Evolutionary conservation across 1,140 invertebrate species (phyloP).

Genomic region (Drosophila leontia): DNA sequence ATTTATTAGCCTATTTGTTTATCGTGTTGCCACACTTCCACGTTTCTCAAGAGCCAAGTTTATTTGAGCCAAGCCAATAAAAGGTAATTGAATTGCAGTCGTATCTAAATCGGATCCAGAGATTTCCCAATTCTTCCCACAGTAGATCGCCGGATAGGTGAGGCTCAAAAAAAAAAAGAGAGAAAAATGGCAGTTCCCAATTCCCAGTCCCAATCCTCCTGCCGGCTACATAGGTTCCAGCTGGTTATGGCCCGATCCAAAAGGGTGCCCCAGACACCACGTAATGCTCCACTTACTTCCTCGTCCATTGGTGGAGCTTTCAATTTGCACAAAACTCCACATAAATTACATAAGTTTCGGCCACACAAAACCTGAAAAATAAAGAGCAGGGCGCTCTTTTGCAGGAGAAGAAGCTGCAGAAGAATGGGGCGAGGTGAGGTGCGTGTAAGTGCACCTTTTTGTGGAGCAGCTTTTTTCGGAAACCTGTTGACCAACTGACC

Average conservation of each 20-base stretch:
- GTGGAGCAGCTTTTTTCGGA: conserved; percentile 46
- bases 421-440: conserved; percentile 20
- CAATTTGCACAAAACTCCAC: conserved; percentile 82
- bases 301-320: conserved; percentile 71
- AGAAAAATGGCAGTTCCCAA: conserved; percentile 28
- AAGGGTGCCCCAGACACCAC: conserved; percentile 69
- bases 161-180: neutral
- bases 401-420: conserved; percentile 23
- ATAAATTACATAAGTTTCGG: conserved; percentile 76
- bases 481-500: conserved; percentile 79
- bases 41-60: conserved; percentile 30
- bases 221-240: conserved; percentile 37
- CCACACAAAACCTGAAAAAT: conserved; percentile 46
- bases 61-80: conserved; percentile 25
- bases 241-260: conserved; percentile 56
- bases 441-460: conserved; percentile 55
- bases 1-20: conserved; percentile 15
- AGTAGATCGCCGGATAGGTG: conserved; percentile 26
- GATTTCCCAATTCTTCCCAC: conserved; percentile 41
- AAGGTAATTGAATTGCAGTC: conserved; percentile 34
- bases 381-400: conserved; percentile 29
- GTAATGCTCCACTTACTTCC: conserved; percentile 80
- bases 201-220: conserved; percentile 20
- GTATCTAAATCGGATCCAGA: conserved; percentile 15
- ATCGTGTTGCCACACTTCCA: conserved; percentile 7